Conservation (phyloP, 2,113 vertebrate species). For the Rhabdornis inornatus region DNA sequence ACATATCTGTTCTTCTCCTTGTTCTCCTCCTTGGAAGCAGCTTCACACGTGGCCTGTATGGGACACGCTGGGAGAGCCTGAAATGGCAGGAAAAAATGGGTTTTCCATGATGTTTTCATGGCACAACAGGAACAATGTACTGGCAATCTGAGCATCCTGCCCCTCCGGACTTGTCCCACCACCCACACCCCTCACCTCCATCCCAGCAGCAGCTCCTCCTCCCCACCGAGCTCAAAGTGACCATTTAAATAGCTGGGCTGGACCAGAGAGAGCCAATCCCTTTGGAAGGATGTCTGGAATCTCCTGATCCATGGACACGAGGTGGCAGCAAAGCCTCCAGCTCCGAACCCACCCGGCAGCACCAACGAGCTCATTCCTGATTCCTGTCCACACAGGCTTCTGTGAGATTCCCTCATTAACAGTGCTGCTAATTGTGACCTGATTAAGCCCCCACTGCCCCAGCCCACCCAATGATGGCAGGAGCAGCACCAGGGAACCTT, state of each 20-base stretch:
- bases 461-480: background rate
- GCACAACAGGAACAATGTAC: rapidly evolving
- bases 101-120: background rate
- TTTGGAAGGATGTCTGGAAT: background rate
- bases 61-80: slow-evolving; percentile 95
- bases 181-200: background rate
- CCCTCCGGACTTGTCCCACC: rapidly evolving
- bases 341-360: background rate
- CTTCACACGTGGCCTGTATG: slow-evolving; percentile 94
- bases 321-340: slow-evolving; percentile 63
- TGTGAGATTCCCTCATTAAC: background rate
- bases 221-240: background rate
- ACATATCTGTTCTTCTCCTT: slow-evolving; percentile 99
- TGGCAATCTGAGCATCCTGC: rapidly evolving
- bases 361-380: background rate
- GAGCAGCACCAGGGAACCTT: background rate
- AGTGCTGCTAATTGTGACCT: background rate
- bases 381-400: background rate
- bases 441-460: rapidly evolving
- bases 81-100: background rate
- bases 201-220: background rate
- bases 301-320: background rate
- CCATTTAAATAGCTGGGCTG: background rate
- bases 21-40: slow-evolving; percentile 98
- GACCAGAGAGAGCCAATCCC: background rate